A percentile compares a stretch with the other conserved stretches of the same genome.
Evolutionary conservation across 37 sponge, comb jelly and placozoan genomes (phyloP).

Genomic region (Diacarnus erythraeanus): DNA sequence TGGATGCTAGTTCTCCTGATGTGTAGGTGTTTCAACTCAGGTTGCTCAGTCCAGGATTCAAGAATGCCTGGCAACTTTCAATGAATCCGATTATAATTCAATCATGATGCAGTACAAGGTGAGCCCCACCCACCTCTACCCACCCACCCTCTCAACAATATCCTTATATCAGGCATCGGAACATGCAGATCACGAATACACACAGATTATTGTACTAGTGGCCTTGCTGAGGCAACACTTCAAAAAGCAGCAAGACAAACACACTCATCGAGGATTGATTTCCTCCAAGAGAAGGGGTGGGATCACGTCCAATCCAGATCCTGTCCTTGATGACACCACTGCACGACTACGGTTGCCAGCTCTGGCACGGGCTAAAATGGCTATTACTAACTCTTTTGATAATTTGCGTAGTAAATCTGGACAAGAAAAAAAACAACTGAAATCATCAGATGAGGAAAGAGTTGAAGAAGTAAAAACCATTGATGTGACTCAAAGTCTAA

Average conservation of each 20-base stretch:
- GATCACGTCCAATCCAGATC: background rate
- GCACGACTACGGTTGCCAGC: slow-evolving; percentile 5
- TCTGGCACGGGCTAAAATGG: slow-evolving; percentile 40
- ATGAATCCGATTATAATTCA: slow-evolving; percentile 43
- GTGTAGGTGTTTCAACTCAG: slow-evolving; percentile 43
- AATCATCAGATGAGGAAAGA: background rate
- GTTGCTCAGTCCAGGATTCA: slow-evolving; percentile 63
- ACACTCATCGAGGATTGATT: slow-evolving; percentile 42
- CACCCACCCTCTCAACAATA: background rate
- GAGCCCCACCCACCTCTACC: background rate
- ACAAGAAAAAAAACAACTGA: slow-evolving; percentile 8
- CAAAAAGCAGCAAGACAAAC: slow-evolving; percentile 54
- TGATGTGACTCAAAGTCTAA: background rate
- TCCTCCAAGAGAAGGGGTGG: background rate
- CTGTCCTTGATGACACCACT: background rate
- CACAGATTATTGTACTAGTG: slow-evolving; percentile 60
- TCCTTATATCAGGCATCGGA: slow-evolving; percentile 13
- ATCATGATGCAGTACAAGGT: slow-evolving; percentile 68
- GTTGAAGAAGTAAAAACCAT: background rate
- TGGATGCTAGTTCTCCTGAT: background rate
- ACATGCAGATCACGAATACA: slow-evolving; percentile 60
- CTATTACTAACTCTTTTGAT: slow-evolving; percentile 55
- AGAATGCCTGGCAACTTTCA: slow-evolving; percentile 42
- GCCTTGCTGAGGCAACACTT: slow-evolving; percentile 55
- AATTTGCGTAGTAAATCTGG: slow-evolving; percentile 18